Conservation (phyloP, 2,888 invertebrate species). For the Serripes groenlandicus region DNA sequence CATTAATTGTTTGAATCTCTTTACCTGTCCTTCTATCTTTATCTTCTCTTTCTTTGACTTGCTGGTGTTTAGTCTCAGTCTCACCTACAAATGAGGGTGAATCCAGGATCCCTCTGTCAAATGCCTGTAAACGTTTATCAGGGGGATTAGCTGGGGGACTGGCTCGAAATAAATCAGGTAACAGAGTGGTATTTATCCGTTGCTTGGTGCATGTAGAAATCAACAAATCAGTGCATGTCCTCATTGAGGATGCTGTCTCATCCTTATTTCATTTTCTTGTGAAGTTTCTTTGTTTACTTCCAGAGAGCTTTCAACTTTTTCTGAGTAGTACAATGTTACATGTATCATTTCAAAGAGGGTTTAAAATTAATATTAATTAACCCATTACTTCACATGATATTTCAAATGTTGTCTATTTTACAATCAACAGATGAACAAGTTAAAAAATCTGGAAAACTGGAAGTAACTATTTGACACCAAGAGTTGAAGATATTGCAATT, state of each 20-base stretch:
- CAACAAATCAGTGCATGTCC: background rate
- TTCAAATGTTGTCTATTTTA: too few relatives aligned
- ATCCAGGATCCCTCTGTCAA: background rate
- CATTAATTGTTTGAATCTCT: too few relatives aligned
- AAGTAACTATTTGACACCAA: too few relatives aligned
- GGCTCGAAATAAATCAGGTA: conserved; percentile 13
- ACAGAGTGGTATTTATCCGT: background rate
- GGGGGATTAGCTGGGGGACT: conserved; percentile 3
- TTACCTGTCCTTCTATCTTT: background rate
- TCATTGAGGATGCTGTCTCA: background rate
- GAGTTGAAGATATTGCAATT: too few relatives aligned
- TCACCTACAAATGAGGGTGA: conserved; percentile 8
- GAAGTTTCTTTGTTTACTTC: too few relatives aligned
- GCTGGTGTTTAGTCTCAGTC: background rate
- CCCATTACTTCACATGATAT: too few relatives aligned
- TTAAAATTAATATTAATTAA: too few relatives aligned
- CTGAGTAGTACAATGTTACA: too few relatives aligned
- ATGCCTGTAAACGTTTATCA: conserved; percentile 13
- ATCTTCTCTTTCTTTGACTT: background rate
- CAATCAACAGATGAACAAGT: too few relatives aligned
- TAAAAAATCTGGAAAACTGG: too few relatives aligned
- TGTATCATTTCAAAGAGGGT: too few relatives aligned
- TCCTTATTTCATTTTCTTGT: background rate
- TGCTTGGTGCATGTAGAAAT: background rate
- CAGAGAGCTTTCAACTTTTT: too few relatives aligned